Evolutionary conservation across 1,140 invertebrate genomes (phyloP), one percentile per base, ranked within the genome.

Genomic region (Eueides isabella): DNA sequence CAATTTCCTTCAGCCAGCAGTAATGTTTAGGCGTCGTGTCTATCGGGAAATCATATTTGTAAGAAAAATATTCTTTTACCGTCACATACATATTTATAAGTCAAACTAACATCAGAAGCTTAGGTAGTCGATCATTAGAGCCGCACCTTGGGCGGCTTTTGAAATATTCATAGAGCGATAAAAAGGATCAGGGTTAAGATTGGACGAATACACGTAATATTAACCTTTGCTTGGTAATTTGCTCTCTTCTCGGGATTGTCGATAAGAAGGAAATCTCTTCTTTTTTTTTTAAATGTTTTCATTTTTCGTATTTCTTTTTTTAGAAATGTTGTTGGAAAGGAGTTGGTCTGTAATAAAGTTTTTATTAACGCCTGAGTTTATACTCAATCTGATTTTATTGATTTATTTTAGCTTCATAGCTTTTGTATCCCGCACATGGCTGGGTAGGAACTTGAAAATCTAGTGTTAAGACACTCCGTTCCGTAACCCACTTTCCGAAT

Each of bases 91-190:
- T 78, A 75, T 78, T 78, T 78, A 78, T 75, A 78, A 75, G 74
- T 69, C 26, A 69, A 61, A 78, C 44, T 71, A 79, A 79, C 78
- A 71, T 73, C 68, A 71, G 72, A 68, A 69, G 69, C 63, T 72
- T 72, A 72, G 68, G 63, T 48, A 77, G 66, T 76, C 75, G 78
- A 79, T 79, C 78, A 77, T 79, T 79, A 77, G 69, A 75, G 67
- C 26, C 69, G 61, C 67, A 70, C 74, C 68, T 48, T 61, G 61
- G 70, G 41, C 67, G 70, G 61, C 75, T 67, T 72, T 75, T 80
- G 78, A 80, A 80, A 80, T 80, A 80, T 80, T 80, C 78, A 80
- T 80, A 72, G 64, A 75, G 72, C 70, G 72, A 72, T 80, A 77
- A 77, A 79, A 77, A 79, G 77, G 72, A 75, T 72, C 71, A 61